Percentiles rank a stretch among this genome's conserved stretches.
phyloP scores from a whole-genome alignment of 2,113 vertebrate genomes.

The Notiomystis cincta region DNA sequence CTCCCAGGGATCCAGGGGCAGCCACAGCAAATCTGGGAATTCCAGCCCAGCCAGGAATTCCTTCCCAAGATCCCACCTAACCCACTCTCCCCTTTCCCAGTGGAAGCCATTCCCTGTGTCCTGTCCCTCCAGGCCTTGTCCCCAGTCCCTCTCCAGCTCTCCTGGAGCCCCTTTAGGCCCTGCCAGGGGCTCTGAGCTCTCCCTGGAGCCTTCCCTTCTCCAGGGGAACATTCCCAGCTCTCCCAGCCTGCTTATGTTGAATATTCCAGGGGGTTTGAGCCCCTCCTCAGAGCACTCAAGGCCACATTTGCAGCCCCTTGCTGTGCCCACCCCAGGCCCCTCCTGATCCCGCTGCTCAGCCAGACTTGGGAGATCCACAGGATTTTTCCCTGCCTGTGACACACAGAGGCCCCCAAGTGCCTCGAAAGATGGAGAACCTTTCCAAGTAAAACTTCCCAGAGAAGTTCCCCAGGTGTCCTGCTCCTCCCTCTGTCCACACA shows the following conservation, averaged over 20 bases:
- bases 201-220: not conserved
- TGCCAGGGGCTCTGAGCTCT: accelerated
- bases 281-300: not conserved
- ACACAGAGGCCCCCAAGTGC: not conserved
- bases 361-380: not conserved
- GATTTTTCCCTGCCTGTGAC: not conserved
- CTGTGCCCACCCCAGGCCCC: not conserved
- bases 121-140: not conserved
- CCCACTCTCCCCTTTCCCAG: not conserved
- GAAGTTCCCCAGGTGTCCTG: not conserved
- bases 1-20: not conserved
- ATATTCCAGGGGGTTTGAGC: not conserved
- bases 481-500: not conserved
- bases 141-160: not conserved
- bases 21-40: not conserved
- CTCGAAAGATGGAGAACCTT: not conserved
- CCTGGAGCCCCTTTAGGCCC: not conserved
- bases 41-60: accelerated
- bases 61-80: not conserved
- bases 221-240: not conserved
- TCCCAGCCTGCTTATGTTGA: not conserved
- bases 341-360: not conserved
- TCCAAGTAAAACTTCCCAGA: not conserved
- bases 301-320: not conserved
- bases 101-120: not conserved